phyloP scores from a whole-genome alignment of 2,888 invertebrate species.

The Myathropa florea region DNA sequence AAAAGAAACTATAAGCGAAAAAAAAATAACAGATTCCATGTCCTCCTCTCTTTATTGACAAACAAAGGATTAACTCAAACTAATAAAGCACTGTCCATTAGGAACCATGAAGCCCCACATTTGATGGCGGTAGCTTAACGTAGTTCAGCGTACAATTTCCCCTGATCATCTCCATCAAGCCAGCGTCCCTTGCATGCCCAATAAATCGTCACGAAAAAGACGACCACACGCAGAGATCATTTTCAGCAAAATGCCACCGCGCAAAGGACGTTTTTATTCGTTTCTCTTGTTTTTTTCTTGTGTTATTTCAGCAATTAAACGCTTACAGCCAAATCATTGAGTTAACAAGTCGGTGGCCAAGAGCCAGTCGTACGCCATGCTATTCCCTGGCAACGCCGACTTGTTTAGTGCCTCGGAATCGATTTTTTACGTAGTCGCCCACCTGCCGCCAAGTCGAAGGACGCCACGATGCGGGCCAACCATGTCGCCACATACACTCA shows the following conservation, averaged over 20 bases:
- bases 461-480: neutral
- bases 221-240: neutral
- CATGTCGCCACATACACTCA: neutral
- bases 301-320: neutral
- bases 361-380: neutral
- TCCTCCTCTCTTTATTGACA: too few species aligned
- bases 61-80: too few species aligned
- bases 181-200: neutral
- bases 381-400: neutral
- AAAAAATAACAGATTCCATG: too few species aligned
- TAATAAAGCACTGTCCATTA: too few species aligned
- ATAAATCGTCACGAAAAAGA: neutral
- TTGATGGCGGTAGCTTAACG: neutral
- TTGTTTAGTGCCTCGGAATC: neutral
- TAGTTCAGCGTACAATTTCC: neutral
- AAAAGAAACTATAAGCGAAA: too few species aligned
- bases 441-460: neutral
- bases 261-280: neutral
- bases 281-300: neutral
- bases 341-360: neutral
- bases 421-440: neutral
- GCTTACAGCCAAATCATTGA: neutral
- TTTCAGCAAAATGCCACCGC: neutral
- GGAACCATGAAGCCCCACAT: neutral
- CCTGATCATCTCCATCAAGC: neutral